Percentiles rank a stretch among this genome's conserved stretches.
Evolutionary conservation across 2,888 invertebrate genomes (phyloP).

Genomic region (Didymodactylos carnosus): DNA sequence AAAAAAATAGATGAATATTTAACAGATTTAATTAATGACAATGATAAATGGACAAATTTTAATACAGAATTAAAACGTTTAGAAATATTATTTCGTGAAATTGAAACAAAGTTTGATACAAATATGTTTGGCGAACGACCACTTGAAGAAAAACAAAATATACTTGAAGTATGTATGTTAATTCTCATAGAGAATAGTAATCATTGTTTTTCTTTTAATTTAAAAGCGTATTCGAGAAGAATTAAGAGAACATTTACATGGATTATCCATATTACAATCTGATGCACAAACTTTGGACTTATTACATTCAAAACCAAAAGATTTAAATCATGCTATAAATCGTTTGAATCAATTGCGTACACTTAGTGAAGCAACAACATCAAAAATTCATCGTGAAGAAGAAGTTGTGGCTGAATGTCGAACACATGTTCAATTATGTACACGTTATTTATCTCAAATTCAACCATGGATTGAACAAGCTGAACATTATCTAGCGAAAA

Average conservation of each 20-base stretch:
- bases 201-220: neutral
- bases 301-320: neutral
- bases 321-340: neutral
- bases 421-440: neutral
- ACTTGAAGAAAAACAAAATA: neutral
- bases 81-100: neutral
- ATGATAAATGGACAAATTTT: neutral
- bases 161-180: neutral
- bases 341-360: neutral
- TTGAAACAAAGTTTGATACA: neutral
- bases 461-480: neutral
- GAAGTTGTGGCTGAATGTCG: neutral
- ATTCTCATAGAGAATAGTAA: neutral
- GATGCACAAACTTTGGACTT: neutral
- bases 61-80: neutral
- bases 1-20: neutral
- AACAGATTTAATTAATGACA: neutral
- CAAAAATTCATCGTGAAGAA: neutral
- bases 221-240: neutral
- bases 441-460: neutral
- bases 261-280: neutral
- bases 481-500: neutral
- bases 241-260: neutral
- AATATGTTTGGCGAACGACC: neutral
- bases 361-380: neutral